Conservation (phyloP, 2,797 vertebrate species). For the Thalassophryne amazonica region DNA sequence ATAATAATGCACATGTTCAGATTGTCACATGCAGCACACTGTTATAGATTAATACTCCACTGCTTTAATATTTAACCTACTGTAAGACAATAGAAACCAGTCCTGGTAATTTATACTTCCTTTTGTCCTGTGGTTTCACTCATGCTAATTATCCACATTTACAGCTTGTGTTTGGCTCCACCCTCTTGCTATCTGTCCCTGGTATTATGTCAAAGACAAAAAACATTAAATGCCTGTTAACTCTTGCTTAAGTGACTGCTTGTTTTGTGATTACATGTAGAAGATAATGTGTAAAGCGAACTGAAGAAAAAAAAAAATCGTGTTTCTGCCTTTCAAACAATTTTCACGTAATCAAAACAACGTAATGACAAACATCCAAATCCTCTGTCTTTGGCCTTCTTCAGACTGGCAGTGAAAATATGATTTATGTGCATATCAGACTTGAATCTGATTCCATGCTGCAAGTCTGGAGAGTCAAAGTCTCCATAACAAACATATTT, state of each 20-base stretch:
- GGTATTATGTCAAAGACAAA: slow-evolving; percentile 18
- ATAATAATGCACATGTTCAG: too few relatives aligned
- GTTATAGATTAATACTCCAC: too few relatives aligned
- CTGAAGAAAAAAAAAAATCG: not conserved
- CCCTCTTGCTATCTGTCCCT: slow-evolving; percentile 3
- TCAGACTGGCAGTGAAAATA: too few relatives aligned
- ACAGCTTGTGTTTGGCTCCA: not conserved
- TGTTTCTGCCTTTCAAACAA: too few relatives aligned
- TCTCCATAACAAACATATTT: too few relatives aligned
- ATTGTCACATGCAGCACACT: too few relatives aligned
- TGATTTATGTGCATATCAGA: too few relatives aligned
- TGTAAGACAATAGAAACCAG: slow-evolving; percentile 32
- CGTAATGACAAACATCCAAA: too few relatives aligned
- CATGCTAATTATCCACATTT: not conserved
- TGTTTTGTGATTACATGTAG: not conserved
- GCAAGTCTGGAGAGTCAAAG: too few relatives aligned
- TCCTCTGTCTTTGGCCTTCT: too few relatives aligned
- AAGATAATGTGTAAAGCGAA: not conserved
- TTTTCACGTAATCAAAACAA: too few relatives aligned
- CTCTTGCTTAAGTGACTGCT: not conserved
- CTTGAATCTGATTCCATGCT: too few relatives aligned
- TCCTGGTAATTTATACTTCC: slow-evolving; percentile 2
- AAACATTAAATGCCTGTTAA: slow-evolving; percentile 37
- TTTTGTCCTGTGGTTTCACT: slow-evolving; percentile 33
- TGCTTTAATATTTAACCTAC: slow-evolving; percentile 40